These are phyloP conservation scores for Cotesia chilonis DNA, from an alignment of 1,140 invertebrate genomes.

Conservation along the genomic window DNA sequence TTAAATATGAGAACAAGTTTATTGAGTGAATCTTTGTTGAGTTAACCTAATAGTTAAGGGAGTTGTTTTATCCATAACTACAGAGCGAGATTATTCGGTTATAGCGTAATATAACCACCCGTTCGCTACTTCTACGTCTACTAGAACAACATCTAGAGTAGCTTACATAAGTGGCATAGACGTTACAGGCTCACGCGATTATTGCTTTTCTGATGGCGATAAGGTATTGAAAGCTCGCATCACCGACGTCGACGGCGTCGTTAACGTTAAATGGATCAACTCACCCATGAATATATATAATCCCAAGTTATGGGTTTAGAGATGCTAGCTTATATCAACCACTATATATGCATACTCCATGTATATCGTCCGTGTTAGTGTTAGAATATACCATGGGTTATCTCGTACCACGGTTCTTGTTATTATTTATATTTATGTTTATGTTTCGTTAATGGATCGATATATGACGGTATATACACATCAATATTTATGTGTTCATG, in stretches of 20 bases:
- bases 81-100: neutral
- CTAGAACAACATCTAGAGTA: neutral
- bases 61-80: neutral
- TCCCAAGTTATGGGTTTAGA: neutral
- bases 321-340: too few relatives aligned
- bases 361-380: neutral
- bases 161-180: conserved; percentile 16
- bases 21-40: conserved; percentile 3
- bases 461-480: neutral
- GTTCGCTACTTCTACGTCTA: neutral
- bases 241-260: conserved; percentile 12
- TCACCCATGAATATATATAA: neutral
- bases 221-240: neutral
- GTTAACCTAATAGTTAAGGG: conserved; percentile 1
- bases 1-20: neutral
- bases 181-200: conserved; percentile 41
- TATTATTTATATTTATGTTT: neutral
- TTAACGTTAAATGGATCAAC: conserved; percentile 17
- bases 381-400: too few relatives aligned
- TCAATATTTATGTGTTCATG: too few relatives aligned
- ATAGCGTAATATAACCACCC: neutral
- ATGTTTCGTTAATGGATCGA: conserved; percentile 20
- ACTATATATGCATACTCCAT: too few relatives aligned
- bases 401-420: too few relatives aligned
- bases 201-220: conserved; percentile 38